These are phyloP conservation scores for Lucifuga dentata DNA, from an alignment of 2,113 vertebrate species.

Conservation along the genomic window DNA sequence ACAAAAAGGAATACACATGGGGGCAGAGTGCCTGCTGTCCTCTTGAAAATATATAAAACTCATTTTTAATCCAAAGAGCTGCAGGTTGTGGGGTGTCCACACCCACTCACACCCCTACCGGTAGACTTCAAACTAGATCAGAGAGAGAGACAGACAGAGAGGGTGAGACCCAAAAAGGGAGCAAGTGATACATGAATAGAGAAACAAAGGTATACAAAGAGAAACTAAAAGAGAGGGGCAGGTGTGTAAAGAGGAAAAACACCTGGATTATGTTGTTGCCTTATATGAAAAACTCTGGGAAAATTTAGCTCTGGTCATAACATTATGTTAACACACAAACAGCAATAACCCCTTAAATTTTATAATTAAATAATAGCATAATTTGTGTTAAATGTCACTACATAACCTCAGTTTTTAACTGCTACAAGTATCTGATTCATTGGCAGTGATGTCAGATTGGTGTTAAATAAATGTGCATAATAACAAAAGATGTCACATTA, in stretches of 20 bases:
- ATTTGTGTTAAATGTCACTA: no score
- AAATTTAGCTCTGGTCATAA: not conserved
- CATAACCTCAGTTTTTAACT: no score
- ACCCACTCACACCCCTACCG: constrained; percentile 65
- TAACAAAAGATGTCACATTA: no score
- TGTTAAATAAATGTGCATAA: no score
- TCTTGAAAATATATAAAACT: constrained; percentile 57
- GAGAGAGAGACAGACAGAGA: constrained; percentile 36
- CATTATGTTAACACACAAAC: constrained; percentile 10
- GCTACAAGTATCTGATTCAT: no score
- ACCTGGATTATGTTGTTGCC: constrained; percentile 41
- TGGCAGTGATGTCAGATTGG: no score
- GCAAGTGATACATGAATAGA: constrained; percentile 18
- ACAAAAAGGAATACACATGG: constrained; percentile 25
- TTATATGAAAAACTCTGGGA: constrained; percentile 9
- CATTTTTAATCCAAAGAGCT: constrained; percentile 58
- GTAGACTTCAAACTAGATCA: constrained; percentile 64
- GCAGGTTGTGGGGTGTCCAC: constrained; percentile 42
- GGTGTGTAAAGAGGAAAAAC: not conserved
- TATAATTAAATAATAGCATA: no score
- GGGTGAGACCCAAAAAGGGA: constrained; percentile 24
- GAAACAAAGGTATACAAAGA: constrained; percentile 48
- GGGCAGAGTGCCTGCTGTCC: constrained; percentile 37
- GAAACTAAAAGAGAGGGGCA: constrained; percentile 22
- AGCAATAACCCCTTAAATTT: not conserved